Evolutionary conservation across 1,140 invertebrate genomes (phyloP).

Genomic region (Tetramorium alpestre): DNA sequence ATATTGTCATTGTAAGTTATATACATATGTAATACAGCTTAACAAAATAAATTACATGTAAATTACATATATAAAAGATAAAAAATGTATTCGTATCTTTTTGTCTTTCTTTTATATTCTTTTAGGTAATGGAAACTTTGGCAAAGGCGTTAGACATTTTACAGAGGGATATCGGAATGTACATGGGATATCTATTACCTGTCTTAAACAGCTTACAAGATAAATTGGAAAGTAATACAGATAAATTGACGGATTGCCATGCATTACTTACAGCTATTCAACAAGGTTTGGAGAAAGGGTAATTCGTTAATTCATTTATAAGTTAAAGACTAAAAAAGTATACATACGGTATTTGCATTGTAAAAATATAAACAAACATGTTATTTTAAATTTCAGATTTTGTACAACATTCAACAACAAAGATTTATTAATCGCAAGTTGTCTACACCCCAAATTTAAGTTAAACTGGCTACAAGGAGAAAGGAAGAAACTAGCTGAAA

Average conservation of each 20-base stretch:
- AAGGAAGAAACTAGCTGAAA: background rate
- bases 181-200: constrained; percentile 4
- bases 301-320: background rate
- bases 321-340: background rate
- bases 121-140: constrained; percentile 13
- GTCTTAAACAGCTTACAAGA: background rate
- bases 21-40: too few species aligned
- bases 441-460: constrained; percentile 5
- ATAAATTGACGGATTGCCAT: background rate
- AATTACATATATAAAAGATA: background rate
- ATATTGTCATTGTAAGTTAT: constrained; percentile 8
- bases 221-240: background rate
- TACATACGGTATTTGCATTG: too few species aligned
- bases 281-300: background rate
- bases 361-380: background rate
- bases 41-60: too few species aligned
- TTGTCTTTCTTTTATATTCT: background rate
- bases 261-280: background rate
- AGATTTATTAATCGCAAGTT: background rate
- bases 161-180: background rate
- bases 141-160: background rate
- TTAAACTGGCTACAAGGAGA: background rate
- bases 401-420: background rate
- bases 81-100: background rate
- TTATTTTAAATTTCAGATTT: background rate